Base-by-base conservation (phyloP, 2,113 vertebrate genomes). In the Cyprinus carpio region DNA sequence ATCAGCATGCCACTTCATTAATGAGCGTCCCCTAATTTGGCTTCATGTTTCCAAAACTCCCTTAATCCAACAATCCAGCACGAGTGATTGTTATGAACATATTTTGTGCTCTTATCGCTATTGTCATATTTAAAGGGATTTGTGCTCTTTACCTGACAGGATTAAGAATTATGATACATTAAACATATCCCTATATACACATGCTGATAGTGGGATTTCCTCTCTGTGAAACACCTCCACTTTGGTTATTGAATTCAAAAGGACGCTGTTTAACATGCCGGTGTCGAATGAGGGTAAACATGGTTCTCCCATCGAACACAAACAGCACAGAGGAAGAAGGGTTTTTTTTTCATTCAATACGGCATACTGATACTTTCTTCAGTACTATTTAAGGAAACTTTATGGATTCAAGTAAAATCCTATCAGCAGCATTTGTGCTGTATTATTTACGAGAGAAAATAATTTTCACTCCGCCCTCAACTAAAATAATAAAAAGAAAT, bases 101-200 rank as follows among this genome's bases (percentile, higher is more conserved):
- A 84, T 34, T 82, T 87, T 86, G 43, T 67, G 31, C 75, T 81
- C 74, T 86, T 84, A 87, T 84, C 71, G n/a, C 65, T 85, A 76
- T 75, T 86, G 81, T 85, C 75, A 83, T 82, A 75, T 85, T 80
- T 83, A 83, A 84, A 81, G 40, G 51, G 82, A 88, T 88, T 88
- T 84, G 64, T 25, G 46, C 56, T 80, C 64, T 75, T 86, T 84
- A 84, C 76, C 80, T 87, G 86, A 84, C 75, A 84, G 82, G 84
- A 84, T 81, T 89, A 84, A 62, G 74, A 75, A 89, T 87, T 87
- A 82, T 78, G 78, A 82, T 67, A 64, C 51, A 79, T 78, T 85
- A 84, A 87, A 81, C 75, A 65, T 87, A 87, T 87, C 82, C 67
- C 34, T 23, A 77, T 62, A 87, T 74, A 43, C 40, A 76, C 56